phyloP scores from a whole-genome alignment of 2,797 vertebrate species.

The Kryptolebias ocellatus region DNA sequence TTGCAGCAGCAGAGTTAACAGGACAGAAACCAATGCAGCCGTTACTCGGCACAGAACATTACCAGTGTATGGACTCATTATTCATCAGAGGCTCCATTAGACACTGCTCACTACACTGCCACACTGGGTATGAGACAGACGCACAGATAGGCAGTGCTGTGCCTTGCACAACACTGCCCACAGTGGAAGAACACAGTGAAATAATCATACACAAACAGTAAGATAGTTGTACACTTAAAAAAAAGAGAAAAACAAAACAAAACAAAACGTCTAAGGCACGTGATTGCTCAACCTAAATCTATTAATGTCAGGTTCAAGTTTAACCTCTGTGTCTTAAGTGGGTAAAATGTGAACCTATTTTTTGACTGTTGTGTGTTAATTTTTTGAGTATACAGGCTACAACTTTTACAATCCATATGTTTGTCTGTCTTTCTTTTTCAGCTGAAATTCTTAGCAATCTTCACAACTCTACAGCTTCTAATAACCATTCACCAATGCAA shows the following conservation, averaged over 20 bases:
- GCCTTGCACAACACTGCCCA: conserved; percentile 63
- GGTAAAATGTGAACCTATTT: not conserved
- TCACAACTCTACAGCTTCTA: no score
- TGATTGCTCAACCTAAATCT: not conserved
- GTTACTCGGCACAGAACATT: conserved; percentile 84
- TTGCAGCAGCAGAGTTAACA: conserved; percentile 80
- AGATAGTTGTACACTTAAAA: conserved; percentile 9
- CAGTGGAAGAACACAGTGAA: conserved; percentile 36
- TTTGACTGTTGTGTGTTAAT: not conserved
- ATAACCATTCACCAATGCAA: conserved; percentile 14
- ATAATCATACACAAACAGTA: conserved; percentile 1
- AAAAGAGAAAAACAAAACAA: not conserved
- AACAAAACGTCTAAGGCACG: no score
- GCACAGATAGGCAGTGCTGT: conserved; percentile 61
- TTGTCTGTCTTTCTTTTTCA: no score
- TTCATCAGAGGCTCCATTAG: conserved; percentile 84
- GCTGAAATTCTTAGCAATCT: no score
- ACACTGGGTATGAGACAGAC: conserved; percentile 64
- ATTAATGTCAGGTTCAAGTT: not conserved
- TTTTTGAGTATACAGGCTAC: not conserved
- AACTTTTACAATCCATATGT: not conserved
- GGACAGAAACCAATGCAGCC: conserved; percentile 83
- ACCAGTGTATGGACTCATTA: conserved; percentile 84
- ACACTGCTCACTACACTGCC: conserved; percentile 74
- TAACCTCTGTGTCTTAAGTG: not conserved